Base-by-base conservation (phyloP, 2,797 vertebrate species). In the Schizopygopsis malacanthus region DNA sequence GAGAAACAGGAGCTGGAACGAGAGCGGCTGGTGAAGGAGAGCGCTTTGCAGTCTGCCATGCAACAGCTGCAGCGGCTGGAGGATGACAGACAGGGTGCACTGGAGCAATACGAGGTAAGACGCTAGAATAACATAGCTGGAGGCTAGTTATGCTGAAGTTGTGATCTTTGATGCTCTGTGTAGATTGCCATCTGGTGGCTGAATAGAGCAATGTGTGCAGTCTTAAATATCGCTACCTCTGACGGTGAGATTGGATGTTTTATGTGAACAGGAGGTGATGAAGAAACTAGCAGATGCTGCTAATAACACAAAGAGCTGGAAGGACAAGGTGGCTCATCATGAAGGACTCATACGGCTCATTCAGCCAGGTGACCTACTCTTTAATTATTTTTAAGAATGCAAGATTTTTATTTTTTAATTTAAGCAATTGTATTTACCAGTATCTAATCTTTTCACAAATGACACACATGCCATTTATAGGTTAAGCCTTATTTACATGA, bases 261-360 rank as follows among this genome's bases (percentile, higher is more conserved):
- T 83, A 25, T 70, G 87, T 82, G 16, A 63, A 79, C 93, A 99
- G 98, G 96, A 95, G 20, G 97, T 99, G 85, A 95, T 96, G 89
- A 97, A 96, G 94, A 99, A 98, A 93, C 93, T 99, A 85, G 97
- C 97, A 92, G 93, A 94, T 0, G 98, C 98, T 47, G 90, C 98
- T 28, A 97, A 93, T 87, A 98, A 96, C 87, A 99, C 98, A 43
- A 97, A 94, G 91, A 97, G 95, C 86, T 99, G 98, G 98, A 99
- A 98, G 90, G 97, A 99, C 93, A 99, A 97, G 92, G 98, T 99
- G 91, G 96, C 96, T 37, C 95, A 98, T 52, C 98, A 99, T 0
- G 98, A 99, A 88, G 98, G 98, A 13, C 91, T 99, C 88, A 94
- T 99, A 72, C 95, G 97, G 20, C 94, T 99, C 91, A 97, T 99